phyloP scores from a whole-genome alignment of 2,888 invertebrate species.

The Melieria omissa region DNA sequence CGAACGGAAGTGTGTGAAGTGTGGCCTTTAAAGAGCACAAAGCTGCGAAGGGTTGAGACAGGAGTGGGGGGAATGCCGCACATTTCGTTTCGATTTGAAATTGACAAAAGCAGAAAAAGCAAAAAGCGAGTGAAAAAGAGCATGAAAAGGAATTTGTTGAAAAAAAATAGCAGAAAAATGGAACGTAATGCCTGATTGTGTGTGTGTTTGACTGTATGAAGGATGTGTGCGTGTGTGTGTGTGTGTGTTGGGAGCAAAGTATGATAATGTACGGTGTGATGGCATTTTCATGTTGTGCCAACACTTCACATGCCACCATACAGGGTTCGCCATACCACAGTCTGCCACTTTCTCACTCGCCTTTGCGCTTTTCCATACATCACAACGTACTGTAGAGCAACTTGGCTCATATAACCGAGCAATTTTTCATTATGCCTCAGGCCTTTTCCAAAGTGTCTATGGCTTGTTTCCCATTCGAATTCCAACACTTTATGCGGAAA shows the following conservation, averaged over 20 bases:
- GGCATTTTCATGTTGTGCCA: conserved; percentile 29
- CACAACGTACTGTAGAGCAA: background rate
- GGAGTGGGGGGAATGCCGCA: conserved; percentile 4
- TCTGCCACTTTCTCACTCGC: background rate
- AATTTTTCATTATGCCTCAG: too few relatives aligned
- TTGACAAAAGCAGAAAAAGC: background rate
- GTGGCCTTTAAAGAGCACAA: conserved; percentile 23
- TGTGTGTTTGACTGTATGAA: conserved; percentile 9
- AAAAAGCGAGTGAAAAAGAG: background rate
- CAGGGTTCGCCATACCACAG: too few relatives aligned
- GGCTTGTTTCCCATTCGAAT: too few relatives aligned
- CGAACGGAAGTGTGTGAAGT: conserved; percentile 25
- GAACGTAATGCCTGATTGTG: conserved; percentile 12
- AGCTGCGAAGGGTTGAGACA: too few relatives aligned
- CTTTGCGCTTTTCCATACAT: background rate
- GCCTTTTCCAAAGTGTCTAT: too few relatives aligned
- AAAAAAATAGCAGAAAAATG: background rate
- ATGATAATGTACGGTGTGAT: conserved; percentile 6
- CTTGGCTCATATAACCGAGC: background rate
- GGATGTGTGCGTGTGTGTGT: conserved; percentile 6
- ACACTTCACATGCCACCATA: conserved; percentile 18
- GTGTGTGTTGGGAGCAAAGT: conserved; percentile 10
- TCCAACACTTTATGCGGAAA: too few relatives aligned
- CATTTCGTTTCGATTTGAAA: conserved; percentile 33
- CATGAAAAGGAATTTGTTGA: background rate